Evolutionary conservation across 2,113 vertebrate genomes (phyloP), one percentile per base, ranked within the genome.

Genomic region (Macroglossus sobrinus): DNA sequence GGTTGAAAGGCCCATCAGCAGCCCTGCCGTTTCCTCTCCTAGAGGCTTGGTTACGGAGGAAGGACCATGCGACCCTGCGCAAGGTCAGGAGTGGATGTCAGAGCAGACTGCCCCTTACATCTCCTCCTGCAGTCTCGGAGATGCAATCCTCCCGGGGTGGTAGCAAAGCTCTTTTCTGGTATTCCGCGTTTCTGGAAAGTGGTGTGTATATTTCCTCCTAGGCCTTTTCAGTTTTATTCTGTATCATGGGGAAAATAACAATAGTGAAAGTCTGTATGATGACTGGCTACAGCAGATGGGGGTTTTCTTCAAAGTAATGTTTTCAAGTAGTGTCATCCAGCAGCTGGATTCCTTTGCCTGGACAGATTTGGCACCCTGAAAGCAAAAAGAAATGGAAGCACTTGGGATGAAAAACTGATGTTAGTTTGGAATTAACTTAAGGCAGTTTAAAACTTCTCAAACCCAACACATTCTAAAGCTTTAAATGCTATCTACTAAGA

Each of bases 401-500:
- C 14, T 76, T 80, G 5, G 79, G 21, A 0, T 24, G 5, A 28
- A 88, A 94, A 2, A 64, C 28, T 97, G 79, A 15, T 95, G 84
- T 89, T 16, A 84, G 26, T 66, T 28, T 92, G 89, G 91, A 43
- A 5, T 97, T 9, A 26, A 0, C 85, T 72, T 86, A 24, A 28
- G 86, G 11, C 5, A 53, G 64, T 93, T 95, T 96, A 93, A 95
- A 84, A 61, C n/a, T 15, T 89, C 72, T 97, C 47, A 94, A 35
- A 72, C 38, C 59, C 38, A n/a, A 66, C 38, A 21, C 0, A 3
- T 55, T 84, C 85, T 79, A 68, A 45, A 90, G 16, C 4, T 95
- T 97, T 91, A 80, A 96, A n/a, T 45, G 9, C 18, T 94, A 18
- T 96, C 55, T 93, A 53, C 75, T 57, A 72, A 89, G 96, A 97